Conservation (phyloP, 2,113 vertebrate genomes). For the Aspidoscelis tigris region DNA sequence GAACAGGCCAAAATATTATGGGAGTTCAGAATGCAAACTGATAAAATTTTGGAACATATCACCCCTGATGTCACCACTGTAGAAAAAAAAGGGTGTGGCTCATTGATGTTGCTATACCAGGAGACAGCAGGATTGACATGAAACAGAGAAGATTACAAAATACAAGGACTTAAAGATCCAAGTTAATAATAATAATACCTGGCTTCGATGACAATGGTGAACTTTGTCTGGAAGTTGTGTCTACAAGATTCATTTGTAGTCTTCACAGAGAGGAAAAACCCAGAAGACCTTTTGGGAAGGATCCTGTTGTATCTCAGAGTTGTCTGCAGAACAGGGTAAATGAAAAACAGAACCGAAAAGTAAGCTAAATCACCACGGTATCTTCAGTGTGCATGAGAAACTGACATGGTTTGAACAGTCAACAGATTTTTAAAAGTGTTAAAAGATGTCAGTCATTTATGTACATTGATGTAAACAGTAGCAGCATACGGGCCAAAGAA, state of each 20-base stretch:
- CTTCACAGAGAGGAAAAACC: conserved; percentile 59
- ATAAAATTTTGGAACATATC: too few species aligned
- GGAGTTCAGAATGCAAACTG: too few species aligned
- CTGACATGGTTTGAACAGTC: neutral
- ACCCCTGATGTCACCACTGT: too few species aligned
- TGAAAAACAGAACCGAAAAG: neutral
- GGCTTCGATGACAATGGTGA: conserved; percentile 59
- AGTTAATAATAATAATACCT: conserved; percentile 51
- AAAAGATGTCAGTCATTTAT: neutral
- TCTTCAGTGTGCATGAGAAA: neutral
- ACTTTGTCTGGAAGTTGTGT: conserved; percentile 36
- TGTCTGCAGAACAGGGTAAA: conserved; percentile 54
- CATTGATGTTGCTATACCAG: too few species aligned
- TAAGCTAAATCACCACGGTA: neutral
- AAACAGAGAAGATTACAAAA: too few species aligned
- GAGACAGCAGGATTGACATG: too few species aligned
- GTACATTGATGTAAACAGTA: too few species aligned
- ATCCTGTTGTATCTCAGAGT: conserved; percentile 67
- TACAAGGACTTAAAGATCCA: too few species aligned
- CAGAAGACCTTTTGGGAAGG: conserved; percentile 59
- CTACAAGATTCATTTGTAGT: conserved; percentile 59
- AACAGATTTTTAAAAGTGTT: neutral
- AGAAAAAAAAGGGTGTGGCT: too few species aligned
- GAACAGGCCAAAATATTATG: too few species aligned
- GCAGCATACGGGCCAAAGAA: too few species aligned